Evolutionary conservation across 1,140 invertebrate species (phyloP).

Genomic region (Bombus ignitus): DNA sequence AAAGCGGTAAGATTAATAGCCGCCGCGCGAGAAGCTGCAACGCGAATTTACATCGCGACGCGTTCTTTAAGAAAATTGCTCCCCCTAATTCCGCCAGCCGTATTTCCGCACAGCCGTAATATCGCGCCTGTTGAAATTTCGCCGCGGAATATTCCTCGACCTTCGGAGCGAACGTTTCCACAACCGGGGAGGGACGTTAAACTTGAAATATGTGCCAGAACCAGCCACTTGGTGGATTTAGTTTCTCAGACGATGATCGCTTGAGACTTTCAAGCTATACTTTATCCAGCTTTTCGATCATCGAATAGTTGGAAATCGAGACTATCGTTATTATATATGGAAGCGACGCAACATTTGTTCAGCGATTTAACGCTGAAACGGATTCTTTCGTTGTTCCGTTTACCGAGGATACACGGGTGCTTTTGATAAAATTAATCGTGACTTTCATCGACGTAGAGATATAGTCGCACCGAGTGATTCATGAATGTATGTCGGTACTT

Average conservation of each 20-base stretch:
- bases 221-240: background rate
- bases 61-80: constrained; percentile 55
- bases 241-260: background rate
- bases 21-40: constrained; percentile 30
- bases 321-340: no score
- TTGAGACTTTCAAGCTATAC: background rate
- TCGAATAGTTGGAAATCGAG: background rate
- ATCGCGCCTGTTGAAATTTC: constrained; percentile 39
- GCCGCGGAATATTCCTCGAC: constrained; percentile 20
- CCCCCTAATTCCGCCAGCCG: constrained; percentile 35
- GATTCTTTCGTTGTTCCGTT: no score
- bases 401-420: background rate
- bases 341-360: no score
- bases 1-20: constrained; percentile 43
- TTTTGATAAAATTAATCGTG: background rate
- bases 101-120: constrained; percentile 19
- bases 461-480: no score
- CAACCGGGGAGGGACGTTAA: background rate
- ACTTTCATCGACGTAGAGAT: no score
- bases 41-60: constrained; percentile 50
- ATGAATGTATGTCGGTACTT: no score
- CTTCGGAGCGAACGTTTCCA: background rate
- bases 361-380: no score
- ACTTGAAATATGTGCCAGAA: constrained; percentile 15
- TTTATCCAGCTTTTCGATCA: background rate